Conservation (phyloP, 2,888 invertebrate genomes). For the Neoascia interrupta region DNA sequence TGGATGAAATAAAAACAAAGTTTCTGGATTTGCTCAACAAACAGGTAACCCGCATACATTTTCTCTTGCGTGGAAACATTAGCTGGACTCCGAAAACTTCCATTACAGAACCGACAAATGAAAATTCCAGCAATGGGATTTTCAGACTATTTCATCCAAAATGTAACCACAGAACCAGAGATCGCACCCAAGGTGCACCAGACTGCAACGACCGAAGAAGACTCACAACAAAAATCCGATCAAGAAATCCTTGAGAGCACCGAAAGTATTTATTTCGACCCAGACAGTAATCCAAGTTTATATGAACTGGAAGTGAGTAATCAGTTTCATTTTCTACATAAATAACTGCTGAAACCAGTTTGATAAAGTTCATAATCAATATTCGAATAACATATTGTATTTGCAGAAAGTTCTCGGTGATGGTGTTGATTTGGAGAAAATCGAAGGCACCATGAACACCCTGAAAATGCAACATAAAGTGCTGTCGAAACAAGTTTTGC, state of each 20-base stretch:
- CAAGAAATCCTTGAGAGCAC: conserved; percentile 79
- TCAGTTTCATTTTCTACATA: not conserved
- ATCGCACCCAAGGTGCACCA: conserved; percentile 72
- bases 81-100: not conserved
- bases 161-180: conserved; percentile 75
- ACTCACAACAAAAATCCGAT: conserved; percentile 76
- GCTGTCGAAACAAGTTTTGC: conserved; percentile 95
- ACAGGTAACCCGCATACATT: conserved; percentile 78
- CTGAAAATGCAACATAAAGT: conserved; percentile 81
- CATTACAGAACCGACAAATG: conserved; percentile 75
- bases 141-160: conserved; percentile 79
- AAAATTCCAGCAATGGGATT: conserved; percentile 80
- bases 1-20: conserved; percentile 79
- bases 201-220: conserved; percentile 54
- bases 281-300: conserved; percentile 76
- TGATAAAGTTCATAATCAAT: no score
- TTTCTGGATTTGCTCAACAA: conserved; percentile 79
- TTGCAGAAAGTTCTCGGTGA: conserved; percentile 76
- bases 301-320: conserved; percentile 77
- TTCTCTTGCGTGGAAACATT: not conserved
- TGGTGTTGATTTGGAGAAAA: conserved; percentile 76
- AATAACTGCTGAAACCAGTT: conserved; percentile 42
- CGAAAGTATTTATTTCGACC: conserved; percentile 76
- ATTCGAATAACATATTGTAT: conserved; percentile 21
- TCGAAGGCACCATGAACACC: conserved; percentile 76